A percentile compares a stretch with the other conserved stretches of the same genome.
Conservation (phyloP, 2,888 invertebrate species). For the Phortica okadai region DNA sequence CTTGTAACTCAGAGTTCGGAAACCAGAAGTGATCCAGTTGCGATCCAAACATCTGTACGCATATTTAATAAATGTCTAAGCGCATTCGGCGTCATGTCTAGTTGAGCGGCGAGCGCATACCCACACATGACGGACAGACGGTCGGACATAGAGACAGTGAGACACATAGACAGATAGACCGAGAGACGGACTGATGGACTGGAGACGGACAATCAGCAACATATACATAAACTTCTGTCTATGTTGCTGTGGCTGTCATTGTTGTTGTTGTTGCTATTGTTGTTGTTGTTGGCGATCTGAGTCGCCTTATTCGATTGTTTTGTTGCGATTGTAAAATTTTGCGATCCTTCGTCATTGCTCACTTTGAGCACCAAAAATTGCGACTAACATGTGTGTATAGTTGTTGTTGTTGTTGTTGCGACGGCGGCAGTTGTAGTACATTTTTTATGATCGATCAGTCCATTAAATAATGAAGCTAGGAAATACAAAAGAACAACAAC, state of each 20-base stretch:
- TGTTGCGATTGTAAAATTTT: neutral
- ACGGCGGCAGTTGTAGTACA: slow-evolving; percentile 62
- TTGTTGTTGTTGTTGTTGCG: slow-evolving; percentile 14
- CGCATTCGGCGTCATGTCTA: slow-evolving; percentile 3
- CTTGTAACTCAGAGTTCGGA: slow-evolving; percentile 46
- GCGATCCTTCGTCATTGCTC: neutral
- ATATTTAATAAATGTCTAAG: slow-evolving; percentile 51
- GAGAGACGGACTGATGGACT: neutral
- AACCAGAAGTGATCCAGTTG: slow-evolving; percentile 75
- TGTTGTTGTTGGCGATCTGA: neutral
- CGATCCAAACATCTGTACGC: slow-evolving; percentile 71
- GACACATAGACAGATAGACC: neutral
- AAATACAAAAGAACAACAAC: neutral
- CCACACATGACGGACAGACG: neutral
- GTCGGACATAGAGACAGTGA: neutral
- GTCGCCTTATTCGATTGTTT: slow-evolving; percentile 7
- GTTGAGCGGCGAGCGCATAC: slow-evolving; percentile 9
- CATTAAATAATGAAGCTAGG: slow-evolving; percentile 68
- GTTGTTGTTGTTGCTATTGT: slow-evolving; percentile 14
- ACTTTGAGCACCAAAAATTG: neutral
- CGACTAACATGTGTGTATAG: slow-evolving; percentile 28
- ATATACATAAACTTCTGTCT: neutral
- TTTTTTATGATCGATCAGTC: slow-evolving; percentile 75
- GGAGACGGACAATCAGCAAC: too few species aligned
- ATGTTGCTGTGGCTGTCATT: slow-evolving; percentile 14